Percentiles rank a stretch among this genome's conserved stretches.
Conservation (phyloP, 1,140 invertebrate genomes). For the Drosophila willistoni region DNA sequence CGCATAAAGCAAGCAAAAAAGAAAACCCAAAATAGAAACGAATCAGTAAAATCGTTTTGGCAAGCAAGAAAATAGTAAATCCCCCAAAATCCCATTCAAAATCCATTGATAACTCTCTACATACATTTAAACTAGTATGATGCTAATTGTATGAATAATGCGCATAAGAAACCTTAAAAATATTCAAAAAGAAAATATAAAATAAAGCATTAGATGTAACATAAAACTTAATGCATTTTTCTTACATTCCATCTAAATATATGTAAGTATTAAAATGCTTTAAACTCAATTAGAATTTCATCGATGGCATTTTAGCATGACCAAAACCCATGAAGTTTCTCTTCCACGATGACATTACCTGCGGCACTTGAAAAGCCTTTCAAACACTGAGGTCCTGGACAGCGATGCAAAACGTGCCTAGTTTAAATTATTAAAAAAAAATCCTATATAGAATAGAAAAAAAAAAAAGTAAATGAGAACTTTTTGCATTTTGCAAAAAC, state of each 20-base stretch:
- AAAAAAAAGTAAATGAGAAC: conserved; percentile 4
- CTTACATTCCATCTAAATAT: neutral
- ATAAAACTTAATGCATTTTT: conserved; percentile 40
- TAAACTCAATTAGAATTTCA: neutral
- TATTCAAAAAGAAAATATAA: conserved; percentile 60
- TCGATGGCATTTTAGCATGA: conserved; percentile 26
- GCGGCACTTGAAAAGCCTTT: conserved; percentile 48
- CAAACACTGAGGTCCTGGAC: conserved; percentile 12
- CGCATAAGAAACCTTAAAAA: conserved; percentile 68
- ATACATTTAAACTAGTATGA: conserved; percentile 52
- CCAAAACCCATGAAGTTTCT: conserved; percentile 28
- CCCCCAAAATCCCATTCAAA: conserved; percentile 38
- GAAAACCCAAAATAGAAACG: neutral
- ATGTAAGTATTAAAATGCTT: too few species aligned
- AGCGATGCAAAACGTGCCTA: conserved; percentile 61
- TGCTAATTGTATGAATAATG: conserved; percentile 71
- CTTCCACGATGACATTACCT: conserved; percentile 34
- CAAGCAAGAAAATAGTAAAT: neutral
- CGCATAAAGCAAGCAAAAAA: conserved; percentile 6
- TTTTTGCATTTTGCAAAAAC: conserved; percentile 70
- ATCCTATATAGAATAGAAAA: neutral
- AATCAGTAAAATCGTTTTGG: neutral
- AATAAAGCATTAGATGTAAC: conserved; percentile 80
- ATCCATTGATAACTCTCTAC: conserved; percentile 63
- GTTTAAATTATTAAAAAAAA: conserved; percentile 74